Evolutionary conservation across 2,888 invertebrate species (phyloP).

Genomic region (Philereme vetulata): DNA sequence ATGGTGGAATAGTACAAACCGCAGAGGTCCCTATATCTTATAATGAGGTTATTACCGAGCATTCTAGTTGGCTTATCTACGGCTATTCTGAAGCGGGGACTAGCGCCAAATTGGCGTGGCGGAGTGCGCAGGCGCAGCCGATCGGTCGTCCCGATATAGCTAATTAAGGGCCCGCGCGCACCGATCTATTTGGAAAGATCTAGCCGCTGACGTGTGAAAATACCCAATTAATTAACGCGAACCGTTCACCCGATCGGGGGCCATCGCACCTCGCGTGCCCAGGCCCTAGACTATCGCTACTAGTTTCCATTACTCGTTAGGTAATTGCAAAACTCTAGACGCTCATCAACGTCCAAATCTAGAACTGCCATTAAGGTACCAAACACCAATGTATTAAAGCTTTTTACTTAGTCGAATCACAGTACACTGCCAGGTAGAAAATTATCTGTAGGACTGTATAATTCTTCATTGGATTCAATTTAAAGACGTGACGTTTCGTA

Average conservation of each 20-base stretch:
- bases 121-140: constrained; percentile 74
- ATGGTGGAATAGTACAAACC: constrained; percentile 64
- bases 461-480: no score
- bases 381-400: constrained; percentile 10
- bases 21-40: constrained; percentile 73
- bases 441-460: no score
- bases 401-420: constrained; percentile 5
- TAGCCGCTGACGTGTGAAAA: constrained; percentile 83
- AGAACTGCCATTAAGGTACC: constrained; percentile 31
- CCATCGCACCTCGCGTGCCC: constrained; percentile 74
- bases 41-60: constrained; percentile 82
- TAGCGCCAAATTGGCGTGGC: constrained; percentile 82
- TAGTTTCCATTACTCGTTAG: constrained; percentile 51
- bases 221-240: constrained; percentile 83
- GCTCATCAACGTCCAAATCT: constrained; percentile 39
- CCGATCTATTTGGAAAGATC: constrained; percentile 83
- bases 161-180: constrained; percentile 80
- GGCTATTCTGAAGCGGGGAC: constrained; percentile 68
- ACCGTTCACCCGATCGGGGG: constrained; percentile 65
- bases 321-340: constrained; percentile 55
- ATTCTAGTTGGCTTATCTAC: constrained; percentile 74
- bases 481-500: no score
- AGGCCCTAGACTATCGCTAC: constrained; percentile 57
- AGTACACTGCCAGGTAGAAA: no score
- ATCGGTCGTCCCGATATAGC: constrained; percentile 74